These are phyloP conservation scores for Peucedramus taeniatus DNA, from an alignment of 2,113 vertebrate species.

Conservation along the genomic window DNA sequence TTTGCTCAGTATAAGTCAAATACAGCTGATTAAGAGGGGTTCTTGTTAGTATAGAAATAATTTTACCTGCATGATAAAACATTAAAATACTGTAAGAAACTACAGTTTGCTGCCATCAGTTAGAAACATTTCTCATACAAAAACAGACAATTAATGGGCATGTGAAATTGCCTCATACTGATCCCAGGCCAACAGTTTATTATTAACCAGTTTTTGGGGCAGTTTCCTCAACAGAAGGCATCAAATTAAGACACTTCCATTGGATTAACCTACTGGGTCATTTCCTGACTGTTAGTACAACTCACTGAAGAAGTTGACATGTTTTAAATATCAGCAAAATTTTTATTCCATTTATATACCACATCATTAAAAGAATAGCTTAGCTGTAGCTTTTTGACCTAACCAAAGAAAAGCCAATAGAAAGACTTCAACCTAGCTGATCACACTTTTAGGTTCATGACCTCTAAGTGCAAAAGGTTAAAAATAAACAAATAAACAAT, in stretches of 20 bases:
- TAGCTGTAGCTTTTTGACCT: background rate
- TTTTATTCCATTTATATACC: background rate
- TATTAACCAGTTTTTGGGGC: background rate
- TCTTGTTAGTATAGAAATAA: background rate
- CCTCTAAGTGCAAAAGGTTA: background rate
- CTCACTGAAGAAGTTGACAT: background rate
- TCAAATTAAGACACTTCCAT: background rate
- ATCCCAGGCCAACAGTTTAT: background rate
- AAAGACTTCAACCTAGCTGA: background rate
- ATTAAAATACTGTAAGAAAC: background rate
- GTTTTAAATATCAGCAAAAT: background rate
- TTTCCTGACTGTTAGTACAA: background rate
- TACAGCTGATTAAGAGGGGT: background rate
- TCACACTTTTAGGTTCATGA: background rate
- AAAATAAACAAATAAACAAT: background rate
- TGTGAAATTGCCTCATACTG: background rate
- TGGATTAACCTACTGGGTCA: background rate
- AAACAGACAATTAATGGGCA: background rate
- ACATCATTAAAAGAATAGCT: background rate
- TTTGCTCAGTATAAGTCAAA: background rate
- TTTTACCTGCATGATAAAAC: background rate
- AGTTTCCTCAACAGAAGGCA: background rate
- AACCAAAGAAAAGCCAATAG: background rate
- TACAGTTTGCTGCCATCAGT: background rate
- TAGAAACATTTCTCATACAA: background rate